Conservation (phyloP, 2,888 invertebrate species). For the Sepioteuthis lessoniana region DNA sequence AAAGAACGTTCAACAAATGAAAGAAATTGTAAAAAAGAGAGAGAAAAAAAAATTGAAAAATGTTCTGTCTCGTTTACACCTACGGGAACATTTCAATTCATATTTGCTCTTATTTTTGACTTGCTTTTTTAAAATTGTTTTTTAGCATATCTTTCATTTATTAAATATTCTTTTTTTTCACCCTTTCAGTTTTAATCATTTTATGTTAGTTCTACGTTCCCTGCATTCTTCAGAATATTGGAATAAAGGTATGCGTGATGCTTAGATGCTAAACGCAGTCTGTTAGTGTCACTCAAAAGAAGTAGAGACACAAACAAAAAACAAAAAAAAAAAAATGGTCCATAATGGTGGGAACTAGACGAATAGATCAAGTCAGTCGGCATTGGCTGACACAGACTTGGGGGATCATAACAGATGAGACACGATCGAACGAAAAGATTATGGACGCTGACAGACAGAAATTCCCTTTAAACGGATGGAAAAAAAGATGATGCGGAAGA, state of each 20-base stretch:
- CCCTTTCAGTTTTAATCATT: too few relatives aligned
- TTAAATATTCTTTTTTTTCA: too few relatives aligned
- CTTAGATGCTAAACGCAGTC: not conserved
- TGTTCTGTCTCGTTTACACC: too few relatives aligned
- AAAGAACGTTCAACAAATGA: not conserved
- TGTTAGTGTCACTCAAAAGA: not conserved
- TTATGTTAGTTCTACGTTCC: not conserved
- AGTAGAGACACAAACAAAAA: not conserved
- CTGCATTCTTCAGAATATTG: not conserved
- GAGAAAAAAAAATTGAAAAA: too few relatives aligned
- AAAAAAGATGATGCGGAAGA: not conserved
- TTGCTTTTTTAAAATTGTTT: too few relatives aligned
- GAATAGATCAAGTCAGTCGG: not conserved
- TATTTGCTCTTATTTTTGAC: too few relatives aligned
- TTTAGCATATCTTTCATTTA: too few relatives aligned
- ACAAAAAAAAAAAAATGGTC: not conserved
- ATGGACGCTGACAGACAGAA: not conserved
- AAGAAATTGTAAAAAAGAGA: too few relatives aligned
- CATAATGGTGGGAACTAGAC: not conserved
- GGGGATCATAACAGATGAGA: not conserved
- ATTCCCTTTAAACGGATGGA: not conserved
- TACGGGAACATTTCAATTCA: too few relatives aligned
- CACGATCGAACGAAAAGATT: slow-evolving; percentile 33
- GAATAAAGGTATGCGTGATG: not conserved
- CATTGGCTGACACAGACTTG: not conserved